phyloP scores from a whole-genome alignment of 2,797 vertebrate species.

The Sarcoramphus papa region DNA sequence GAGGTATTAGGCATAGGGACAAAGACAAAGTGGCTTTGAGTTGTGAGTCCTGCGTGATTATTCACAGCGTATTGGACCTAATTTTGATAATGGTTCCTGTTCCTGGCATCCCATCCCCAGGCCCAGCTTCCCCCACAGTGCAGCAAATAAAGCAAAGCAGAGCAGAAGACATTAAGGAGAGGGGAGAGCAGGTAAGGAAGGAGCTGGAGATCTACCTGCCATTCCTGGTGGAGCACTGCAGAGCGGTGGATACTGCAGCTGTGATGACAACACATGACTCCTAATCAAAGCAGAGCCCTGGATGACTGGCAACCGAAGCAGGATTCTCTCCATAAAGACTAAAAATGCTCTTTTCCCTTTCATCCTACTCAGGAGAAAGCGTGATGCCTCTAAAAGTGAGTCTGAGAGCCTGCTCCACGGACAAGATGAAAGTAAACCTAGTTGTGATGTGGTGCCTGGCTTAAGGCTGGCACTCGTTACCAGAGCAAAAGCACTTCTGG shows the following conservation, averaged over 20 bases:
- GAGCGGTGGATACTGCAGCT: background rate
- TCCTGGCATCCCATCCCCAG: background rate
- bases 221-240: background rate
- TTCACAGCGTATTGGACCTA: background rate
- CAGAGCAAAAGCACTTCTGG: background rate
- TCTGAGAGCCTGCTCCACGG: background rate
- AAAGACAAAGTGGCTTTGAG: background rate
- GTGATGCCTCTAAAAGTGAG: fast-evolving
- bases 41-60: fast-evolving
- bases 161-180: background rate
- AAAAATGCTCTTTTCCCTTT: background rate
- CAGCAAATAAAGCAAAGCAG: background rate
- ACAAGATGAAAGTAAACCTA: background rate
- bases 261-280: background rate
- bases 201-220: background rate
- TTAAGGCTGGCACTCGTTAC: background rate
- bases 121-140: background rate
- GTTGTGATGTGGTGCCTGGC: background rate
- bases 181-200: background rate
- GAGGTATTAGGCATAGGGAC: background rate
- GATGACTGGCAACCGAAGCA: background rate
- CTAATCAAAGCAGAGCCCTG: background rate
- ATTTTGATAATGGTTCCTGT: background rate
- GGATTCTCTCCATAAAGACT: background rate
- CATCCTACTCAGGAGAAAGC: too few species aligned